Conservation (phyloP, 2,113 vertebrate genomes). For the Emydocephalus ijimae region DNA sequence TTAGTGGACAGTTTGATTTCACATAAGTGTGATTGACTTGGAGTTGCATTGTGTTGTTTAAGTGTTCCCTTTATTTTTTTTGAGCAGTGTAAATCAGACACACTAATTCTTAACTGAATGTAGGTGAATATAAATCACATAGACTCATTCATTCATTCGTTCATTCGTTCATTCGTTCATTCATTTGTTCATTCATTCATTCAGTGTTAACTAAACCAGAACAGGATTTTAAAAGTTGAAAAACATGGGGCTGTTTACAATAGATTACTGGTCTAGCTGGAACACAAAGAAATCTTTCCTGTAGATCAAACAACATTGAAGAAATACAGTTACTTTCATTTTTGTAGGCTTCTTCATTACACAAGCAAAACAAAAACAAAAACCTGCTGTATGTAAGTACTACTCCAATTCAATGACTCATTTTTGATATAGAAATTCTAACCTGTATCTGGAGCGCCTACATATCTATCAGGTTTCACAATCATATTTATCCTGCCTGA, state of each 20-base stretch:
- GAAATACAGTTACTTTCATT: constrained; percentile 1
- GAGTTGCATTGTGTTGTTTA: no score
- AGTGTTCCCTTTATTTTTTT: no score
- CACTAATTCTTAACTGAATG: not conserved
- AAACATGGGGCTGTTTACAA: constrained; percentile 52
- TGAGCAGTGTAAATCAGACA: not conserved
- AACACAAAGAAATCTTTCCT: not conserved
- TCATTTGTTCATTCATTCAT: not conserved
- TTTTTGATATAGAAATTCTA: not conserved
- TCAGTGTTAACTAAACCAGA: not conserved
- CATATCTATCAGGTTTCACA: not conserved
- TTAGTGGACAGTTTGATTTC: no score
- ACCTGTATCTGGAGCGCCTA: not conserved
- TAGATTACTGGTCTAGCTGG: constrained; percentile 17
- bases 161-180: no score
- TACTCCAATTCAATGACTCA: not conserved
- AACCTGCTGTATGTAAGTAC: not conserved
- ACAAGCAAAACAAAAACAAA: not conserved
- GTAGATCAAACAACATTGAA: not conserved
- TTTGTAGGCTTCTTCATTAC: not conserved
- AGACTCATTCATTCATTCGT: not conserved
- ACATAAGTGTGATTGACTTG: no score
- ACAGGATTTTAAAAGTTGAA: not conserved
- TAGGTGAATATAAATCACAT: not conserved
- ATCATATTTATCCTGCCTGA: not conserved